These are phyloP conservation scores for Rostratula benghalensis DNA, from an alignment of 2,113 vertebrate species.

Conservation along the genomic window DNA sequence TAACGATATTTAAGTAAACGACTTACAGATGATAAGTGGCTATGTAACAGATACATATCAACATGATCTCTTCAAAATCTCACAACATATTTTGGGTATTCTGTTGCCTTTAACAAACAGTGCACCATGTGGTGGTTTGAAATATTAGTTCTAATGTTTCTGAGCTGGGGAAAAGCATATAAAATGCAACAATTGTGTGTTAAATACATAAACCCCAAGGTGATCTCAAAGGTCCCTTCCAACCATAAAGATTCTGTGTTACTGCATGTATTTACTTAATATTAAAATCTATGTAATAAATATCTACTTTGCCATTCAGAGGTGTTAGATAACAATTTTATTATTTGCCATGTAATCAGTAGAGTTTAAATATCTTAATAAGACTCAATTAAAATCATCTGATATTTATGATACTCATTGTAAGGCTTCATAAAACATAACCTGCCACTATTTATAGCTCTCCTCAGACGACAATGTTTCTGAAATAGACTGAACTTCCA, in stretches of 20 bases:
- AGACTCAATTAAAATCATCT: slow-evolving; percentile 59
- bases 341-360: slow-evolving; percentile 44
- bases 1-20: slow-evolving; percentile 38
- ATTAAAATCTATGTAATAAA: slow-evolving; percentile 38
- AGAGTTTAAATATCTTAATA: slow-evolving; percentile 63
- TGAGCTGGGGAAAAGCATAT: not conserved
- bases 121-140: not conserved
- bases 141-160: slow-evolving; percentile 9
- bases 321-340: slow-evolving; percentile 47
- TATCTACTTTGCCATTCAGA: slow-evolving; percentile 23
- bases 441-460: slow-evolving; percentile 14
- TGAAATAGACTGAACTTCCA: not conserved
- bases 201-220: slow-evolving; percentile 12
- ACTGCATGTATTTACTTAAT: slow-evolving; percentile 31
- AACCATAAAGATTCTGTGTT: not conserved
- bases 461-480: not conserved
- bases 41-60: slow-evolving; percentile 38
- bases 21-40: slow-evolving; percentile 52
- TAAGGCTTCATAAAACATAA: slow-evolving; percentile 26
- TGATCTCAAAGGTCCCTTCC: not conserved
- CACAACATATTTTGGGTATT: slow-evolving; percentile 33
- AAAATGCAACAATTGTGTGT: not conserved
- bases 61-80: slow-evolving; percentile 49
- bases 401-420: slow-evolving; percentile 56
- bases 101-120: slow-evolving; percentile 26